phyloP scores from a whole-genome alignment of 2,888 invertebrate species.

The Drosophila anceps region DNA sequence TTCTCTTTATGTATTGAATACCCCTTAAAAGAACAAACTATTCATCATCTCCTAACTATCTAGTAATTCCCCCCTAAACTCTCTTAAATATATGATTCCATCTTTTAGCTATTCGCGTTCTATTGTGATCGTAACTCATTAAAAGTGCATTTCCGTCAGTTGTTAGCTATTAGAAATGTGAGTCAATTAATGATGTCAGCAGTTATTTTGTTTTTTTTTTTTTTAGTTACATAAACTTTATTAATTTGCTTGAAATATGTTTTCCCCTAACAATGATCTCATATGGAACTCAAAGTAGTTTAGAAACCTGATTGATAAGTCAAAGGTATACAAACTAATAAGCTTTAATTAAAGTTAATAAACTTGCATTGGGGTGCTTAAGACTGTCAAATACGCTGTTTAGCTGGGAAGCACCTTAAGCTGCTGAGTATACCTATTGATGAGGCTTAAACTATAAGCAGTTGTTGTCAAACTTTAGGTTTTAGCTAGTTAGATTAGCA shows the following conservation, averaged over 20 bases:
- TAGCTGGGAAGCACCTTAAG: too few relatives aligned
- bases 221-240: conserved; percentile 7
- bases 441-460: too few relatives aligned
- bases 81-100: conserved; percentile 1
- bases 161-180: conserved; percentile 24
- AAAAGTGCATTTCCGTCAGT: conserved; percentile 16
- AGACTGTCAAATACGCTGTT: neutral
- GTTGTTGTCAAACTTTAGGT: too few relatives aligned
- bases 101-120: conserved; percentile 3
- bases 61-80: neutral
- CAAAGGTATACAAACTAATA: neutral
- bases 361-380: neutral
- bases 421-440: too few relatives aligned
- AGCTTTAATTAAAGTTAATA: neutral
- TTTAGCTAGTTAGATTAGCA: neutral
- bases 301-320: conserved; percentile 29
- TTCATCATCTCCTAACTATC: neutral
- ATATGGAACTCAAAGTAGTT: neutral
- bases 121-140: conserved; percentile 3
- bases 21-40: neutral
- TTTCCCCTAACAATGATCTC: neutral
- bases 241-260: neutral
- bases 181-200: conserved; percentile 46
- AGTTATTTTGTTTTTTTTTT: neutral
- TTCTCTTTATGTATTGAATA: neutral